phyloP scores from a whole-genome alignment of 2,888 invertebrate genomes.

The Branchipolynoe longqiensis region DNA sequence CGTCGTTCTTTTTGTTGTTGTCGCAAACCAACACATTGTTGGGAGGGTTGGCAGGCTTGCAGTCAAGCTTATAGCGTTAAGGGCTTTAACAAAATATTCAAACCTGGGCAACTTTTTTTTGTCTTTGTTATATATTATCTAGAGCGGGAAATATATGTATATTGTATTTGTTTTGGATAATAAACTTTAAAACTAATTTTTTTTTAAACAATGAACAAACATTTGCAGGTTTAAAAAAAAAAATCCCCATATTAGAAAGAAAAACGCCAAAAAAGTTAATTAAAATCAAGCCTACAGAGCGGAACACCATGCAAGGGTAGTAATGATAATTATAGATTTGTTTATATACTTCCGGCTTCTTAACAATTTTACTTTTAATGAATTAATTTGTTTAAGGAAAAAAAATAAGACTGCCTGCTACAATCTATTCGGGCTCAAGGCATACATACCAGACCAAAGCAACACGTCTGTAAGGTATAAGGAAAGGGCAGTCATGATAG shows the following conservation, averaged over 20 bases:
- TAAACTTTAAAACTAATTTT: not conserved
- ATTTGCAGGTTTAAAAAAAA: not conserved
- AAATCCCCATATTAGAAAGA: too few species aligned
- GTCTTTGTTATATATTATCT: too few species aligned
- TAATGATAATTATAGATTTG: not conserved
- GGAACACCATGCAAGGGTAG: slow-evolving; percentile 21
- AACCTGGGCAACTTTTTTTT: too few species aligned
- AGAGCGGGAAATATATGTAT: not conserved
- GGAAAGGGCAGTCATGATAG: not conserved
- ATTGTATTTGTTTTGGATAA: not conserved
- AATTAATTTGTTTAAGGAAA: too few species aligned
- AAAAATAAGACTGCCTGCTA: too few species aligned
- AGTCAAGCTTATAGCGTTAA: too few species aligned
- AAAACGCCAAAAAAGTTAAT: too few species aligned
- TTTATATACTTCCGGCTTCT: not conserved
- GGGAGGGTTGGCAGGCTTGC: too few species aligned
- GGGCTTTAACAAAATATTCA: too few species aligned
- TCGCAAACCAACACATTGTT: too few species aligned
- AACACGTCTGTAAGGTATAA: slow-evolving; percentile 51
- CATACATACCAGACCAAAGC: slow-evolving; percentile 55
- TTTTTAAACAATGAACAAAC: not conserved
- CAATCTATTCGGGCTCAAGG: slow-evolving; percentile 19
- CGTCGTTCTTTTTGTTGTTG: too few species aligned
- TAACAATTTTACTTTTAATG: too few species aligned
- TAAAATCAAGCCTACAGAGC: slow-evolving; percentile 21